Evolutionary conservation across 2,797 vertebrate species (phyloP), one percentile per base, ranked within the genome.

Genomic region (Sphenopsis melanotis): DNA sequence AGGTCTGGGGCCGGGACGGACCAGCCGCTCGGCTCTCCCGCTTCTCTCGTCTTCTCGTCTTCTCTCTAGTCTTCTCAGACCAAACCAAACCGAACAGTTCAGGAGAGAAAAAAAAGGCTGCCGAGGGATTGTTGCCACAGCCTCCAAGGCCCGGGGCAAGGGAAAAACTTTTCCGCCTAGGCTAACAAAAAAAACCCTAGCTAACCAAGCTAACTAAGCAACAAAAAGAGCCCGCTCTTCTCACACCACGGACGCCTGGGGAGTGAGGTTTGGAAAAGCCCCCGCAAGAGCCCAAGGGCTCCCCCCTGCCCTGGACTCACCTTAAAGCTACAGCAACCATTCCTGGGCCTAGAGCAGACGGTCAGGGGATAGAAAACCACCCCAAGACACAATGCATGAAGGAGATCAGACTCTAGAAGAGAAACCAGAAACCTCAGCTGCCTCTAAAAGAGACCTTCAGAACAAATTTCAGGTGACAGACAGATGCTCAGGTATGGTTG

Each of bases 11-110:
- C 22, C 0, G 1, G 29, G 36, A n/a, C 2, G 1, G 14, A 41
- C 17, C 0, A 3, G 23, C 36, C 2, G 0, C 36, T 61, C 1
- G 0, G 13, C 14, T 61, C 36, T 6, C 14, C 4, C 2, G 1
- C 29, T 61, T 50, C 36, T 50, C 14, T 30, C 2, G 2, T n/a
- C n/a, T n/a, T n/a, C n/a, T n/a, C n/a, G n/a, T n/a, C n/a, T n/a
- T n/a, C n/a, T n/a, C n/a, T n/a, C n/a, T 17, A 17, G 14, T 42
- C 37, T 24, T 52, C 37, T 63, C 47, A 42, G 47, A 30, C 29
- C 50, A 52, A 32, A 41, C 15, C 36, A 29, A 27, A 50, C 57
- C 2, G 0, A 50, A 50, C 23, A 17, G 36, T 15, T 61, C 47
- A 76, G 36, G 23, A 10, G 21, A 37, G 14, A 20, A 52, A 30